Base-by-base conservation (phyloP, 2,113 vertebrate species). In the Macrotus californicus region DNA sequence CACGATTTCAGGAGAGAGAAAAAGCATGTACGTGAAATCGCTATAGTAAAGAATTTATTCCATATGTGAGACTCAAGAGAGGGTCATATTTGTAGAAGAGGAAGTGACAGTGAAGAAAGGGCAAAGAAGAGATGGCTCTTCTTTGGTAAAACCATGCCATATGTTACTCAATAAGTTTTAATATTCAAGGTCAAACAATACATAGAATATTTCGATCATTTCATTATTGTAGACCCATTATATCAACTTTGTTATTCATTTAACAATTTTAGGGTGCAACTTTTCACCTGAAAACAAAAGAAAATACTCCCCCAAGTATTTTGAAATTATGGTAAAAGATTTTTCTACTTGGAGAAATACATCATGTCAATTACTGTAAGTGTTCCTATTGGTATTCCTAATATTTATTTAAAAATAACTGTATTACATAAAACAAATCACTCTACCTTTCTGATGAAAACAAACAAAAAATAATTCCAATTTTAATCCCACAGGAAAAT, bases 141-240 rank as follows among this genome's bases (percentile, higher is more conserved):
- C 72, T 88, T 46, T 64, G 75, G 31, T 93, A 89, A 93, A 86
- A 61, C 46, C 46, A 92, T 73, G 34, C 46, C 36, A 34, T 59
- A 18, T n/a, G 80, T 34, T 87, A 84, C 92, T 89, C 76, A 96
- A 48, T 88, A 54, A 29, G 70, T 72, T 72, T 34, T 66, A 96
- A 76, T 92, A 29, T 50, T 69, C 39, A 95, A 93, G 69, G 83
- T 80, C 89, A 84, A 93, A 89, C 11, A 46, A 39, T 66, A 76
- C 56, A 50, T 59, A 54, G 82, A 82, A 34, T 85, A 75, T 93
- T 93, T 95, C 87, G 72, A 48, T 89, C 36, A 75, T 91, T 88
- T n/a, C 36, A 89, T 95, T 92, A 73, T 59, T 29, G 79, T 9
- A 26, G n/a, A 76, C 2, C 21, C 24, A 72, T 36, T 56, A 14